Percentiles rank a stretch among this genome's conserved stretches.
Conservation (phyloP, 2,888 invertebrate species). For the Julus scandinavius region DNA sequence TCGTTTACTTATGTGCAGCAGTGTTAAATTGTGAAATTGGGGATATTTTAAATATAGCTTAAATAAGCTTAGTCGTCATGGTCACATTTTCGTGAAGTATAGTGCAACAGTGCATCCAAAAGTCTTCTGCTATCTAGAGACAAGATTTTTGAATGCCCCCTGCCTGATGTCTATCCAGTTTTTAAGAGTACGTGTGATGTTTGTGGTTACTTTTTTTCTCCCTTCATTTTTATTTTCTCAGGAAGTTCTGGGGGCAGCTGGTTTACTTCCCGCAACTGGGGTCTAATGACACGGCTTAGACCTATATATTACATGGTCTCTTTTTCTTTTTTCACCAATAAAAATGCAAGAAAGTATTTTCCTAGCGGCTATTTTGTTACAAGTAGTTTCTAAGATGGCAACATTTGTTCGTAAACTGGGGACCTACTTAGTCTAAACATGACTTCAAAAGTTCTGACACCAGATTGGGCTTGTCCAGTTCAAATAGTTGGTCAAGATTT, state of each 20-base stretch:
- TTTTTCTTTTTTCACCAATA: neutral
- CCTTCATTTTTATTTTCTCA: neutral
- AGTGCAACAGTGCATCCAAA: no score
- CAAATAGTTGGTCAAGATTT: neutral
- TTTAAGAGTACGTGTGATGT: conserved; percentile 33
- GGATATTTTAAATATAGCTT: no score
- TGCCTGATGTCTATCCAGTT: neutral
- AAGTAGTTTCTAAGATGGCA: neutral
- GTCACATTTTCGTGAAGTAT: no score
- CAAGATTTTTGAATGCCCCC: neutral
- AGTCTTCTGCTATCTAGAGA: neutral
- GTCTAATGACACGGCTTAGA: conserved; percentile 30
- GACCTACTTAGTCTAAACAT: neutral
- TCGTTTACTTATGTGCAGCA: no score
- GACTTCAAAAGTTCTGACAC: neutral
- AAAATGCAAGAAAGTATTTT: conserved; percentile 3
- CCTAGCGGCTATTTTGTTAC: conserved; percentile 26
- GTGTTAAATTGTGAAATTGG: no score
- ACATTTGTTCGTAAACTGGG: neutral
- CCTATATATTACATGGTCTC: conserved; percentile 30
- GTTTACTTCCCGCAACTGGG: conserved; percentile 39
- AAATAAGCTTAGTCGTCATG: no score
- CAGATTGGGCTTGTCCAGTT: neutral
- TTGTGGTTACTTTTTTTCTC: conserved; percentile 13
- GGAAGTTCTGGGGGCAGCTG: conserved; percentile 42